phyloP scores from a whole-genome alignment of 1,140 invertebrate genomes.

The Melipona quadrifasciata region DNA sequence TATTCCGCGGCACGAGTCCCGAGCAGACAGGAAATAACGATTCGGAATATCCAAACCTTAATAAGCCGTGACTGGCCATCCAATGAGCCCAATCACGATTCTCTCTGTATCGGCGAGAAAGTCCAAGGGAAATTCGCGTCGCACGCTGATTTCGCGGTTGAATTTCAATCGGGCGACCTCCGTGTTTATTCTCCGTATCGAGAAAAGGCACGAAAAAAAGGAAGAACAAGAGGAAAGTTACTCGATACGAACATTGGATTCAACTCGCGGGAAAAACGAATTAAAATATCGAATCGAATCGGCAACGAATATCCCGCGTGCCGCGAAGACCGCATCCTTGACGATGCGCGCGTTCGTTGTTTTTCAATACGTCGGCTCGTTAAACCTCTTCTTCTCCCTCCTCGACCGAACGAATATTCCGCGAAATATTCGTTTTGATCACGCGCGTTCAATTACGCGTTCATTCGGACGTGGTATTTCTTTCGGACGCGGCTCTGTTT shows the following conservation, averaged over 20 bases:
- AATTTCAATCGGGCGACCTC: background rate
- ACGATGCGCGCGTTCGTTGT: background rate
- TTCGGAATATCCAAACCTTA: constrained; percentile 32
- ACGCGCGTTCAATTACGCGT: constrained; percentile 1
- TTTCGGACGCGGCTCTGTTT: background rate
- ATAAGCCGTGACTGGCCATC: constrained; percentile 26
- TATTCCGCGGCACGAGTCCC: constrained; percentile 30
- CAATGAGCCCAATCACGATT: constrained; percentile 14
- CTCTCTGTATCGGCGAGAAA: background rate
- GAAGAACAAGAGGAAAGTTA: fast-evolving
- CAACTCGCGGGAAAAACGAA: background rate
- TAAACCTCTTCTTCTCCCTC: background rate
- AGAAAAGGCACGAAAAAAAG: background rate
- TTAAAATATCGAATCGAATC: too few species aligned
- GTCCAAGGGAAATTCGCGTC: background rate
- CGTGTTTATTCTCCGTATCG: background rate
- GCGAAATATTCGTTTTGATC: background rate
- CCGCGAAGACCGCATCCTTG: background rate
- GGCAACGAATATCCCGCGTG: background rate
- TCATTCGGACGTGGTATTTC: background rate
- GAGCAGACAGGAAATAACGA: constrained; percentile 11
- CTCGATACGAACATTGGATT: background rate
- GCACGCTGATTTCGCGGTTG: background rate
- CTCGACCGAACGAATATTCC: background rate
- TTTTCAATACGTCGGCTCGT: background rate